Percentiles rank a stretch among this genome's conserved stretches.
These are phyloP conservation scores for Oreochromis tanganicae DNA, from an alignment of 2,113 vertebrate species.

Conservation along the genomic window DNA sequence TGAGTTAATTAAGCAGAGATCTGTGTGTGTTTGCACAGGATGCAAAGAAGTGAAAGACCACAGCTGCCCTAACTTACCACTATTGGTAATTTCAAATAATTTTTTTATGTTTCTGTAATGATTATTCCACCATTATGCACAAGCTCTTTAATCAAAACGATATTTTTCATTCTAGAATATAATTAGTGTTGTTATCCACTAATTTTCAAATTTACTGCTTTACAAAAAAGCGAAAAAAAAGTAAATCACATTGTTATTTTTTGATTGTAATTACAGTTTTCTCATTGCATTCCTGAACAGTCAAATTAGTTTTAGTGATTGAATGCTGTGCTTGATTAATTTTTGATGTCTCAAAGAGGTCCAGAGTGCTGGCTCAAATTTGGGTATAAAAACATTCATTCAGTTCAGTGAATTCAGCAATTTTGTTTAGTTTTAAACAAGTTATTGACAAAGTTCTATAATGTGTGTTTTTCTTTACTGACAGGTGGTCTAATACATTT, in stretches of 20 bases:
- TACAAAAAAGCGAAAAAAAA: neutral
- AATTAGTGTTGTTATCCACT: neutral
- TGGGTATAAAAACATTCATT: neutral
- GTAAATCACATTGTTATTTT: neutral
- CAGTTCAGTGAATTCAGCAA: neutral
- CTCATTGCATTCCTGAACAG: neutral
- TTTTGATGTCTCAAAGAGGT: neutral
- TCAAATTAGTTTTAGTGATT: neutral
- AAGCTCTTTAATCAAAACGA: accelerated
- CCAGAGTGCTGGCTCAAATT: neutral
- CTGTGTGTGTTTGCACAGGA: neutral
- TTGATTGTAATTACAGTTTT: neutral
- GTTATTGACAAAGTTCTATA: neutral
- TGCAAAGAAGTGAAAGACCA: neutral
- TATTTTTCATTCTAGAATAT: neutral
- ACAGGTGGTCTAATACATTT: neutral
- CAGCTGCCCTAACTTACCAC: neutral
- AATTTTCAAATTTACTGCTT: neutral
- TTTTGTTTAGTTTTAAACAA: neutral
- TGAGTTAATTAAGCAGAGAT: neutral
- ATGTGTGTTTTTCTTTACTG: neutral
- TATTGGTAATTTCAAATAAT: neutral
- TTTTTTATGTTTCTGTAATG: neutral
- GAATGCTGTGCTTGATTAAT: neutral
- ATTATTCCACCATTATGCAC: neutral